Conservation (phyloP, 1,140 invertebrate species). For the Ylistrum balloti region DNA sequence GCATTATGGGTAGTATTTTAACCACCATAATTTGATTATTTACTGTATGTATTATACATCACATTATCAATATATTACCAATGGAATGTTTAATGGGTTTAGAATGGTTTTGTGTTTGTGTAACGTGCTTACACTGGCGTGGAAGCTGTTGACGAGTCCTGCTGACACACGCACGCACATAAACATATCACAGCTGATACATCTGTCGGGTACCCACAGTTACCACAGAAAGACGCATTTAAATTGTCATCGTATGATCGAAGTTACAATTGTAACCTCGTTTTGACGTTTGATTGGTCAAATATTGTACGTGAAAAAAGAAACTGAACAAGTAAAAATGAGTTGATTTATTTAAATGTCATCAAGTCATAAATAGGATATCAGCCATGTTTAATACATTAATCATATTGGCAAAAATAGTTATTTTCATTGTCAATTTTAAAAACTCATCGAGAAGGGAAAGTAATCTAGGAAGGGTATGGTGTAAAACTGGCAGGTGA, state of each 20-base stretch:
- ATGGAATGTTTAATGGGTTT: constrained; percentile 10
- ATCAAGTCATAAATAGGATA: neutral
- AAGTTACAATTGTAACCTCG: neutral
- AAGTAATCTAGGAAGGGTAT: too few species aligned
- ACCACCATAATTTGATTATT: neutral
- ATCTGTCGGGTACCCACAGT: neutral
- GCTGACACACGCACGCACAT: constrained; percentile 5
- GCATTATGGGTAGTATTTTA: neutral
- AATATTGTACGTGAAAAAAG: neutral
- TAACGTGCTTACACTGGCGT: neutral
- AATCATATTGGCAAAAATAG: neutral
- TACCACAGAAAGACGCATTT: neutral
- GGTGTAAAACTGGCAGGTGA: too few species aligned
- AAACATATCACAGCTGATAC: neutral
- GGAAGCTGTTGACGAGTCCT: neutral
- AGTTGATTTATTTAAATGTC: neutral
- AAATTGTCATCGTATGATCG: neutral
- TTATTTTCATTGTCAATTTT: constrained; percentile 5
- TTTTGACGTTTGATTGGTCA: too few species aligned
- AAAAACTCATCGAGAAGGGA: too few species aligned
- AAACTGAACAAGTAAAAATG: neutral
- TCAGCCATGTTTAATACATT: neutral
- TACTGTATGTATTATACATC: neutral
- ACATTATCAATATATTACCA: constrained; percentile 26
- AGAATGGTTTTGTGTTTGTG: constrained; percentile 32